These are phyloP conservation scores for Phengaris arion DNA, from an alignment of 2,888 invertebrate species.

Conservation along the genomic window DNA sequence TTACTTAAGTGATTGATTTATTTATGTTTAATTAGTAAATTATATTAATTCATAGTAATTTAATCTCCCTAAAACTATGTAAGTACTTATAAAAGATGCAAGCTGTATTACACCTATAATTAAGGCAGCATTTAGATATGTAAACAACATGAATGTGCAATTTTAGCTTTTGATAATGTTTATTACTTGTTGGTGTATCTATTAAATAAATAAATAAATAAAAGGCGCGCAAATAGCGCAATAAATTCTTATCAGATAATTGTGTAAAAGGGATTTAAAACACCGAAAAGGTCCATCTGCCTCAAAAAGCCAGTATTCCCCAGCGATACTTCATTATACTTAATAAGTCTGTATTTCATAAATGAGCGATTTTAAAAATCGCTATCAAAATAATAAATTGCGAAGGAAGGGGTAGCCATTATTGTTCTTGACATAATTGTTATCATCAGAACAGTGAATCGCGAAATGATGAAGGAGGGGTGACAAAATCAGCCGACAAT, in stretches of 20 bases:
- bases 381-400: slow-evolving; percentile 22
- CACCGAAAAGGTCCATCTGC: slow-evolving; percentile 9
- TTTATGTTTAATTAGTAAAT: no score
- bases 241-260: slow-evolving; percentile 17
- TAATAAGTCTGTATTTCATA: slow-evolving; percentile 18
- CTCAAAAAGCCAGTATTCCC: slow-evolving; percentile 18
- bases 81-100: no score
- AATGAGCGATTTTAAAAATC: slow-evolving; percentile 24
- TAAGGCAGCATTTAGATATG: no score
- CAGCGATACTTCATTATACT: slow-evolving; percentile 12
- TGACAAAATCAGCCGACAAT: slow-evolving; percentile 71
- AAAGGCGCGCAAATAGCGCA: slow-evolving; percentile 8
- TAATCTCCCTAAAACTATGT: no score
- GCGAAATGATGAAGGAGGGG: slow-evolving; percentile 70
- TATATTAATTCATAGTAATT: no score
- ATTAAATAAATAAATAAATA: no score
- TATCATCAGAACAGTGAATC: slow-evolving; percentile 59
- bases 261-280: slow-evolving; percentile 18
- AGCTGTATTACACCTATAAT: no score
- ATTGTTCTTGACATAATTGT: slow-evolving; percentile 56
- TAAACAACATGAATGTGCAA: no score
- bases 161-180: no score
- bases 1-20: no score
- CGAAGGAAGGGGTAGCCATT: slow-evolving; percentile 41
- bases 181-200: no score